These are phyloP conservation scores for Lasioglossum calceatum DNA, from an alignment of 2,888 invertebrate genomes.

Conservation along the genomic window DNA sequence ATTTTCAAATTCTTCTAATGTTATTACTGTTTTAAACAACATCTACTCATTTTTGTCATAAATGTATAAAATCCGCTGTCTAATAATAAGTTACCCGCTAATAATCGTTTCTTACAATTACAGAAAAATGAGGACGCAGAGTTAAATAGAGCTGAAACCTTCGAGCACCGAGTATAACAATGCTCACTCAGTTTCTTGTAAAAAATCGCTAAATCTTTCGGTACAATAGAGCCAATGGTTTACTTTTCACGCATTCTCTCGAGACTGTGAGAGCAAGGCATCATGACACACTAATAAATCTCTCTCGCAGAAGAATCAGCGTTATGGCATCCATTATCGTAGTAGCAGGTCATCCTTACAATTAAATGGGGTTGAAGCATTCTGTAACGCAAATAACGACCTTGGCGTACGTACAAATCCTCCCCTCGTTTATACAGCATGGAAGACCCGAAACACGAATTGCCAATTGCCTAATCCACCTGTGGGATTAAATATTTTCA, in stretches of 20 bases:
- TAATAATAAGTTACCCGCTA: not conserved
- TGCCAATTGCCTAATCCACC: not conserved
- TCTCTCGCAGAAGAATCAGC: slow-evolving; percentile 51
- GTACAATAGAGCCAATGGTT: not conserved
- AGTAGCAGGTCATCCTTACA: slow-evolving; percentile 42
- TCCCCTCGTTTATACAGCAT: not conserved
- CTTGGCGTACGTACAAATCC: slow-evolving; percentile 71
- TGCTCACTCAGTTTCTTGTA: not conserved
- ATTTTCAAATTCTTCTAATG: too few relatives aligned
- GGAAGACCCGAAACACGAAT: not conserved
- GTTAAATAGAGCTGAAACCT: not conserved
- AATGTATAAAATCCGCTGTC: too few relatives aligned
- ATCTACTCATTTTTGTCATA: too few relatives aligned
- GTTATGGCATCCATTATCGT: slow-evolving; percentile 65
- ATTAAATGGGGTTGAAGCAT: not conserved
- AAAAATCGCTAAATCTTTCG: not conserved
- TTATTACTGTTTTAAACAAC: too few relatives aligned
- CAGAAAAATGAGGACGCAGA: not conserved
- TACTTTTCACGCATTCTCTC: not conserved
- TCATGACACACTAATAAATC: slow-evolving; percentile 58
- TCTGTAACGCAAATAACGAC: slow-evolving; percentile 64
- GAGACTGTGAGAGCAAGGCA: not conserved
- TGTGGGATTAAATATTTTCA: not conserved
- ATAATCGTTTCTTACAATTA: not conserved
- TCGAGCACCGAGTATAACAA: not conserved